Percentiles rank a stretch among this genome's conserved stretches.
Conservation (phyloP, 2,888 invertebrate genomes). For the Celastrina argiolus region DNA sequence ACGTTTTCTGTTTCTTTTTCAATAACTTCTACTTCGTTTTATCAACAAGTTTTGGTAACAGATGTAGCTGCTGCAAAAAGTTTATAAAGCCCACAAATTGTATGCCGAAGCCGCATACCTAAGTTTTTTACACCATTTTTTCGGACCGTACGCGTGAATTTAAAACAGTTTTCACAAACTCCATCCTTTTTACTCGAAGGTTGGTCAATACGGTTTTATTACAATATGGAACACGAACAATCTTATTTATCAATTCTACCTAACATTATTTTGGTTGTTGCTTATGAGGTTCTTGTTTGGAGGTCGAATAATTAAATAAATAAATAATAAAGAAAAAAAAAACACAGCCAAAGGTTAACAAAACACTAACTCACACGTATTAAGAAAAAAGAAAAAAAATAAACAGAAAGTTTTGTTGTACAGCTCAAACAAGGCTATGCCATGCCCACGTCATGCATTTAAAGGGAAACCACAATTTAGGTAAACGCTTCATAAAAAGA, state of each 20-base stretch:
- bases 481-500: no score
- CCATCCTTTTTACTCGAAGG: not conserved
- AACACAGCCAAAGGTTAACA: no score
- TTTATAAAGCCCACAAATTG: slow-evolving; percentile 17
- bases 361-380: no score
- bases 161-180: slow-evolving; percentile 17
- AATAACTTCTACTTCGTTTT: not conserved
- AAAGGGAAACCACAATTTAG: no score
- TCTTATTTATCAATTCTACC: not conserved
- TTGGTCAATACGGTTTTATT: not conserved
- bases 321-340: no score
- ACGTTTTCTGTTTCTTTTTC: not conserved
- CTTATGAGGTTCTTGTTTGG: no score
- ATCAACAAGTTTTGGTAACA: slow-evolving; percentile 17
- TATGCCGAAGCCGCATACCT: slow-evolving; percentile 1
- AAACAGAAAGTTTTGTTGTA: no score
- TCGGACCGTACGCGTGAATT: slow-evolving; percentile 16
- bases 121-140: slow-evolving; percentile 3
- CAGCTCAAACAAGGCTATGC: no score
- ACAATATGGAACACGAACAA: not conserved
- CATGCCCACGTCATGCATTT: no score
- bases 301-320: no score
- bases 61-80: slow-evolving; percentile 7
- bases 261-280: no score
- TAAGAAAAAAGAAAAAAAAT: no score